Percentiles rank a stretch among this genome's conserved stretches.
Conservation (phyloP, 2,797 vertebrate genomes). For the Microcaecilia unicolor region DNA sequence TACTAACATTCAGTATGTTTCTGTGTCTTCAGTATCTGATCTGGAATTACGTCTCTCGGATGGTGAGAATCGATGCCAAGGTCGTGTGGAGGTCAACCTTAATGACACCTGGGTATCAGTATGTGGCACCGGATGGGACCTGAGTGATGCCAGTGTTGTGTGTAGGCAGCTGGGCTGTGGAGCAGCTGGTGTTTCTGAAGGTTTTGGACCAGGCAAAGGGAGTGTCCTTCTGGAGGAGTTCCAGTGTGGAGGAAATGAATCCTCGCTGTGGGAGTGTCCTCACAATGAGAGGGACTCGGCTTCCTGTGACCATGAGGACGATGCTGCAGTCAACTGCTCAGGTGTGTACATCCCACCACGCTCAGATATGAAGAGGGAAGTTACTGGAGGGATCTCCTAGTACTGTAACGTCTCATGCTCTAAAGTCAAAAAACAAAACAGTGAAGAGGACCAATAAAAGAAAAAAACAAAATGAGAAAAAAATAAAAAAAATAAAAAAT, state of each 20-base stretch:
- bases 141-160: neutral
- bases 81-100: neutral
- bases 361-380: no score
- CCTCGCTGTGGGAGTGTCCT: neutral
- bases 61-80: neutral
- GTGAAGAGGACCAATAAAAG: no score
- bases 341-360: no score
- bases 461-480: no score
- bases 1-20: no score
- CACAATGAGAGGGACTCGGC: neutral
- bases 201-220: neutral
- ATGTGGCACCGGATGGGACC: neutral
- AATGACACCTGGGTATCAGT: neutral
- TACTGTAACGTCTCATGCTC: no score
- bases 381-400: no score
- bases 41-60: neutral
- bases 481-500: no score
- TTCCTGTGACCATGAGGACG: neutral
- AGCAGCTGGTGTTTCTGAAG: accelerated
- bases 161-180: conserved; percentile 1
- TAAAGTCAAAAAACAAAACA: no score
- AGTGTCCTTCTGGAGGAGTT: neutral
- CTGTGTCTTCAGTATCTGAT: neutral
- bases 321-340: neutral
- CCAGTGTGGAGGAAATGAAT: neutral